Evolutionary conservation across 2,113 vertebrate species (phyloP), one percentile per base, ranked within the genome.

Genomic region (Thymallus thymallus): DNA sequence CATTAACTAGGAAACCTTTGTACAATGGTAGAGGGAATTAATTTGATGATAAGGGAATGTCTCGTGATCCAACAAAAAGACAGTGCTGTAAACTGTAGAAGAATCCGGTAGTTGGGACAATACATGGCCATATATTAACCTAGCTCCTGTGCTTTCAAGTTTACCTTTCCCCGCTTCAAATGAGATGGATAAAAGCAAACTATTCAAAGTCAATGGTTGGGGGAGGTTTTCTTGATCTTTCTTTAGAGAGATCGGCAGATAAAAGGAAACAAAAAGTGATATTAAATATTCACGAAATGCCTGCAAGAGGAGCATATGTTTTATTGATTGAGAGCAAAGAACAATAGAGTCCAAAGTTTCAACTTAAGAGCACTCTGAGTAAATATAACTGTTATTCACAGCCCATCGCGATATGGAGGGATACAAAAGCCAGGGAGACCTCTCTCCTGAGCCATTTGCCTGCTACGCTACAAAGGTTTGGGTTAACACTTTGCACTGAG

Each of bases 251-350:
- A 73, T 1, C 71, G 71, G 72, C 51, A 83, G 88, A 91, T 87
- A 86, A 89, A 92, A 89, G 82, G 74, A 90, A 90, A 91, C 80
- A 87, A 88, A 86, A 24, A 63, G 82, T 41, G 58, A 32, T 76
- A 91, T 94, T 82, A 92, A 93, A 91, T 90, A 94, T 93, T 93
- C 85, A 93, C 35, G 63, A 87, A 88, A 78, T 45, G 60, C 79
- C 62, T 69, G 80, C 81, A 84, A 51, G 80, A 61, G 61, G 65
- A 79, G 85, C 82, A 35, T 77, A 92, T 93, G 90, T 92, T 92
- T 93, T 93, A 93, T 94, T 92, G 90, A 92, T 90, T 86, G 83
- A 80, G 78, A 79, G 48, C 73, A 68, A 77, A 82, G 74, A 92
- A 91, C 85, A 91, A 91, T 85, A 78, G 80, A 84, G 72, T 76